These are phyloP conservation scores for Drosophila neonasuta DNA, from an alignment of 2,888 invertebrate species.

Conservation along the genomic window DNA sequence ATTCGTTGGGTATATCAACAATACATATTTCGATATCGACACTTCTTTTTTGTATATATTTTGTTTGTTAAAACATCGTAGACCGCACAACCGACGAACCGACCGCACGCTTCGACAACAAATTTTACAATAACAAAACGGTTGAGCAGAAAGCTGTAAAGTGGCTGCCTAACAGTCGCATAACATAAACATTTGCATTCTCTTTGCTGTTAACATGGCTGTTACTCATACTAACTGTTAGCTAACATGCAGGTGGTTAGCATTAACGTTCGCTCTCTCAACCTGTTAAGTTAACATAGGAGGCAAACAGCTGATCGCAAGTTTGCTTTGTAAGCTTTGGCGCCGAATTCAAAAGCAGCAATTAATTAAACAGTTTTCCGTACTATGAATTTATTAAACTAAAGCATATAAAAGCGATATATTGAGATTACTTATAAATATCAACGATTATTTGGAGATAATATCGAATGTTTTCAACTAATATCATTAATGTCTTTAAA, in stretches of 20 bases:
- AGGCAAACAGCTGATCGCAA: neutral
- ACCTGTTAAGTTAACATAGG: slow-evolving; percentile 5
- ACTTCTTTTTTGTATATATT: slow-evolving; percentile 26
- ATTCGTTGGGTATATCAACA: slow-evolving; percentile 42
- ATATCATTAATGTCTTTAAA: slow-evolving; percentile 9
- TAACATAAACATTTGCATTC: slow-evolving; percentile 5
- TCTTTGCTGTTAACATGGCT: neutral
- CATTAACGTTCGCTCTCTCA: neutral
- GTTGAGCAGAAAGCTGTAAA: slow-evolving; percentile 14
- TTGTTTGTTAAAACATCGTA: slow-evolving; percentile 21
- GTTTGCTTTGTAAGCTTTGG: neutral
- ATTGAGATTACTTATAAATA: slow-evolving; percentile 18
- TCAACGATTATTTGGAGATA: slow-evolving; percentile 17
- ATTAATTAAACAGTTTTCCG: no score
- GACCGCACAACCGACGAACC: slow-evolving; percentile 41
- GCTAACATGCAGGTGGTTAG: neutral
- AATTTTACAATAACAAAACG: slow-evolving; percentile 48
- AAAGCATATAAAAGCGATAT: neutral
- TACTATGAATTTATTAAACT: slow-evolving; percentile 3
- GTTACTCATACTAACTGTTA: slow-evolving; percentile 31
- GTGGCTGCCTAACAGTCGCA: neutral
- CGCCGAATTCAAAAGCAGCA: neutral
- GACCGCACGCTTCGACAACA: slow-evolving; percentile 46
- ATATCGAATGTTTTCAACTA: slow-evolving; percentile 6
- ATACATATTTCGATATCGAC: slow-evolving; percentile 34